Percentiles rank a stretch among this genome's conserved stretches.
phyloP scores from a whole-genome alignment of 2,888 invertebrate species.

The Uropetala carovei region DNA sequence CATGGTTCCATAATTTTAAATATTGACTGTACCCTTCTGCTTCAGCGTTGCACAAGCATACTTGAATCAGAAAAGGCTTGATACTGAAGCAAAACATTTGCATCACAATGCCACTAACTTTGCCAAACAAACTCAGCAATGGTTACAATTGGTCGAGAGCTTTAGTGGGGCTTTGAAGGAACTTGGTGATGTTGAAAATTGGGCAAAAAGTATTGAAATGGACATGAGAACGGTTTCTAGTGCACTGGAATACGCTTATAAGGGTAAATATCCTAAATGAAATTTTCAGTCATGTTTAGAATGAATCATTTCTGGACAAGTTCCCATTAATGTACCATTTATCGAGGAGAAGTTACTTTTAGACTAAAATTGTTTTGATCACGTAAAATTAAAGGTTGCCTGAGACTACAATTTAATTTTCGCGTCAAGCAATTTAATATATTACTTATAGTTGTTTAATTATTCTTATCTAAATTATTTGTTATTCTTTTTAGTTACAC shows the following conservation, averaged over 20 bases:
- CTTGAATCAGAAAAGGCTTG: conserved; percentile 97
- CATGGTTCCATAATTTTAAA: background rate
- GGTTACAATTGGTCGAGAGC: conserved; percentile 93
- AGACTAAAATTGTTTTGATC: too few relatives aligned
- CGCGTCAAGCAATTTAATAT: background rate
- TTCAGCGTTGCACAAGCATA: conserved; percentile 97
- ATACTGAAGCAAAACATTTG: conserved; percentile 97
- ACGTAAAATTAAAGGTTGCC: too few relatives aligned
- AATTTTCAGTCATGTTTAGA: background rate
- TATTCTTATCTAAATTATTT: background rate
- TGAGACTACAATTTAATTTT: too few relatives aligned
- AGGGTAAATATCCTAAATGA: conserved; percentile 75
- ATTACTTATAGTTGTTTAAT: background rate
- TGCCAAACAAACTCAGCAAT: conserved; percentile 97
- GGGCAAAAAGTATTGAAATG: conserved; percentile 97
- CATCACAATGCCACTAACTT: conserved; percentile 96
- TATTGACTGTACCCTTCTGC: conserved; percentile 67
- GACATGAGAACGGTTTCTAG: conserved; percentile 96
- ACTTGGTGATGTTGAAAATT: conserved; percentile 98
- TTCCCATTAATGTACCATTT: background rate
- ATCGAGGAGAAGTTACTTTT: too few relatives aligned
- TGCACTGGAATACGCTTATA: conserved; percentile 95
- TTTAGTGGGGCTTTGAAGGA: conserved; percentile 94
- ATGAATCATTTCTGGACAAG: conserved; percentile 64
- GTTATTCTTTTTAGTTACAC: background rate